Base-by-base conservation (phyloP, 1,140 invertebrate genomes). In the Trichoplusia ni region DNA sequence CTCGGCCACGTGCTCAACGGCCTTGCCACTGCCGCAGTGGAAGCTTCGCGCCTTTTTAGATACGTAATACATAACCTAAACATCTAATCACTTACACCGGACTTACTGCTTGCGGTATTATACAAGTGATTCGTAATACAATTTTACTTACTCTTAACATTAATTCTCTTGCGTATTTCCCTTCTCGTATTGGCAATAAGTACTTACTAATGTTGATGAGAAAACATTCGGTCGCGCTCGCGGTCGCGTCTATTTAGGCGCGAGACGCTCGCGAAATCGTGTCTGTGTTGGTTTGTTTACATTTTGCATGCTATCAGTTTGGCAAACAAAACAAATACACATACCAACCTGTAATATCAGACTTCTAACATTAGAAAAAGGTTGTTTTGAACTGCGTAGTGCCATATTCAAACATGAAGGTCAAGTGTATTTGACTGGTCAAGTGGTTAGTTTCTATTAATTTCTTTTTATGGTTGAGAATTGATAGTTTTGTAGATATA, bases 11-110 rank as follows among this genome's bases (percentile, higher is more conserved):
- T 83, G 79, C 66, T 78, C 59, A 23, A 64, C 82, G 86, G 79
- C 84, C 86, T 87, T 87, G 84, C 82, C 78, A 80, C 75, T 75
- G 73, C 67, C 67, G 64, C 58, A 16, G 64, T 86, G 66, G 79
- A 78, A 79, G 77, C 80, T 82, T 87, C 82, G 86, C 83, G 83
- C 83, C 82, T 85, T 89, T 89, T 84, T 83, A 84, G 79, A 86
- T 88, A 85, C 77, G 0, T 35, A 49, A 49, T 49, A 49, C 27
- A 49, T 49, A 49, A 49, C 29, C 46, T 49, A 74, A 77, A 68
- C 75, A 61, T 78, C 75, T 81, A 83, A 84, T 82, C 75, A 77
- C 60, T 71, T 64, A 72, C 56, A 71, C 61, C 61, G 58, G 67
- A 69, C 47, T 13, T 7, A 31, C 23, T 18, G 25, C 46, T 49